Evolutionary conservation across 2,888 invertebrate genomes (phyloP).

Genomic region (Leistus spinibarbis): DNA sequence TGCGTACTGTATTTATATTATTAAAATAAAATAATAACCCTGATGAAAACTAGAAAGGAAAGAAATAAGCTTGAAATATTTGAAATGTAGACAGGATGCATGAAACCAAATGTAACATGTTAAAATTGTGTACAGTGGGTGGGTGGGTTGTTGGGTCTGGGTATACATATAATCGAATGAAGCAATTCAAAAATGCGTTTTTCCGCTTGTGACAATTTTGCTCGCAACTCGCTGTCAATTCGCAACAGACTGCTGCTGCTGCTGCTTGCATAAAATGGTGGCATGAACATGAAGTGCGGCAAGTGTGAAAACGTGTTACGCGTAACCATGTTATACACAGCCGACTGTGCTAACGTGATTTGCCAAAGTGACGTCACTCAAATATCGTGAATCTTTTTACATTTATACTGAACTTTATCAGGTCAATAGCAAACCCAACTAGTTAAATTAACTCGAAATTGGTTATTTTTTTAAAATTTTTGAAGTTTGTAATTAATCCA

Average conservation of each 20-base stretch:
- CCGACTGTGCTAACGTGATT: slow-evolving; percentile 2
- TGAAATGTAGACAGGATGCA: too few species aligned
- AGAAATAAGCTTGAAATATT: too few species aligned
- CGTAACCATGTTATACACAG: slow-evolving; percentile 3
- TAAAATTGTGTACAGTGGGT: too few species aligned
- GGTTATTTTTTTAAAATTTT: too few species aligned
- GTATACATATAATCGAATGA: background rate
- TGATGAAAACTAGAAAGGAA: too few species aligned
- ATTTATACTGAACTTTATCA: background rate
- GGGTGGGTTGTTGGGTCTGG: too few species aligned
- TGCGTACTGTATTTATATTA: too few species aligned
- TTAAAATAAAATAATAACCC: too few species aligned
- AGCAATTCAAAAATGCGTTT: background rate
- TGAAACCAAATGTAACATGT: too few species aligned
- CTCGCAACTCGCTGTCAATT: background rate
- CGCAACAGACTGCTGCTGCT: slow-evolving; percentile 4
- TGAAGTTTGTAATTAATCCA: background rate
- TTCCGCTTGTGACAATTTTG: background rate
- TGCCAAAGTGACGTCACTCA: slow-evolving; percentile 9
- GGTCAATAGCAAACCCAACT: too few species aligned
- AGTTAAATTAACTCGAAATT: too few species aligned
- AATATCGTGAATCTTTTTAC: slow-evolving; percentile 2
- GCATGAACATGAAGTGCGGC: background rate
- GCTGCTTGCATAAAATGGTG: background rate
- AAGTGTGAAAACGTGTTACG: background rate